Evolutionary conservation across 2,797 vertebrate genomes (phyloP).

Genomic region (Lepilemur septentrionalis): DNA sequence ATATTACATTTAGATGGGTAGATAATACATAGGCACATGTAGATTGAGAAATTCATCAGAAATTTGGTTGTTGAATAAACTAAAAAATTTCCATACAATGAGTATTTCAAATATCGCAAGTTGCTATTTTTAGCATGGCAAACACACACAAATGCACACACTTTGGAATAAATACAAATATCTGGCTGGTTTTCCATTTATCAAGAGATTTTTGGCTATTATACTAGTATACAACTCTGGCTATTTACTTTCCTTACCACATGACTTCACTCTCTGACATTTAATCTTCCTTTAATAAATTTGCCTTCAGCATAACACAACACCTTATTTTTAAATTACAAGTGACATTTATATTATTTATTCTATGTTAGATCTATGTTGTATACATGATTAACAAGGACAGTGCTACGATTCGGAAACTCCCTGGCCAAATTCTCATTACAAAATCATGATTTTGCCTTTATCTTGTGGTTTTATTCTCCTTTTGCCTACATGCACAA

Average conservation of each 20-base stretch:
- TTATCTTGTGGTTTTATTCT: background rate
- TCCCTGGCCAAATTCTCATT: background rate
- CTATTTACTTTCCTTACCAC: background rate
- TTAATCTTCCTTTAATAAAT: background rate
- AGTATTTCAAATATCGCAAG: background rate
- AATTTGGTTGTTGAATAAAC: background rate
- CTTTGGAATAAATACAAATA: background rate
- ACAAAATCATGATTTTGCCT: background rate
- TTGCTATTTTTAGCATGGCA: background rate
- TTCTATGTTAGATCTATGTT: background rate
- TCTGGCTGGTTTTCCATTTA: background rate
- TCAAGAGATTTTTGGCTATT: background rate
- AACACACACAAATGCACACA: background rate
- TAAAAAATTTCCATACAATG: background rate
- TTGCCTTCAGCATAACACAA: background rate
- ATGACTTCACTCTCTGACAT: background rate
- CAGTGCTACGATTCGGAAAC: background rate
- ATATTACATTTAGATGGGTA: background rate
- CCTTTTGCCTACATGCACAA: background rate
- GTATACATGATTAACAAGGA: background rate
- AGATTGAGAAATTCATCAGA: background rate
- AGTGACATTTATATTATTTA: background rate
- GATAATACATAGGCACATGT: background rate
- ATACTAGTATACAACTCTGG: too few species aligned
- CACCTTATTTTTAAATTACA: background rate